Base-by-base conservation (phyloP, 2,888 invertebrate genomes). In the Tipula vernalis region DNA sequence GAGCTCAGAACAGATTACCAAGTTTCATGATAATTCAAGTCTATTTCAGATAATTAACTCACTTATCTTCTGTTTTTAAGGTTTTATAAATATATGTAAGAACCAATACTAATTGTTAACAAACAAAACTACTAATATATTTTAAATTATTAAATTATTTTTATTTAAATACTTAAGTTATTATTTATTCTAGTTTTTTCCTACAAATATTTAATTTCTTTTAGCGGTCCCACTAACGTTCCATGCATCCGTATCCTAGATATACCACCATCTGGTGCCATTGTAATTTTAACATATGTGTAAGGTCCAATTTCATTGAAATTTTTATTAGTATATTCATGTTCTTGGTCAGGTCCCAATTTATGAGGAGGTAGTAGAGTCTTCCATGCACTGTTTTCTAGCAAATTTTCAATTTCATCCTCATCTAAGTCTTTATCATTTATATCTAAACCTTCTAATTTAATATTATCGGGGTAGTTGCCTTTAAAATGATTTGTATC, bases 401-500 rank as follows among this genome's bases (percentile, higher is more conserved):
- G 13, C 41, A 84, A 39, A 84, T n/a, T 10, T 39, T 36, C 84
- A 57, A 86, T 41, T 87, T 36, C 83, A 47, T 86, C 86, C 10
- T 87, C 36, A 87, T 92, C 91, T 86, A 89, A 88, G 10, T 90
- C 90, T 8, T 88, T 84, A 39, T 87, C 36, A 87, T 92, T 91
- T 86, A 89, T 88, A 10, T 90, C 90, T 0, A 91, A 89, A 18
- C 93, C 94, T 89, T 94, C 94, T 87, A 94, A 90, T 89, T 92
- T 93, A 28, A 94, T 91, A 0, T 92, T 93, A 89, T 94, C 94
- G 0, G 94, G 94, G 89, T 92, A 94, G 89, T 95, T 95, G 85
- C 94, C 94, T 90, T 94, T 94, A 89, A 94, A 94, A 89, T 94
- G 93, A 12, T 92, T 91, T 1, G 94, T 94, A 88, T 94, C 94